Evolutionary conservation across 2,113 vertebrate genomes (phyloP).

Genomic region (Nanorana parkeri): DNA sequence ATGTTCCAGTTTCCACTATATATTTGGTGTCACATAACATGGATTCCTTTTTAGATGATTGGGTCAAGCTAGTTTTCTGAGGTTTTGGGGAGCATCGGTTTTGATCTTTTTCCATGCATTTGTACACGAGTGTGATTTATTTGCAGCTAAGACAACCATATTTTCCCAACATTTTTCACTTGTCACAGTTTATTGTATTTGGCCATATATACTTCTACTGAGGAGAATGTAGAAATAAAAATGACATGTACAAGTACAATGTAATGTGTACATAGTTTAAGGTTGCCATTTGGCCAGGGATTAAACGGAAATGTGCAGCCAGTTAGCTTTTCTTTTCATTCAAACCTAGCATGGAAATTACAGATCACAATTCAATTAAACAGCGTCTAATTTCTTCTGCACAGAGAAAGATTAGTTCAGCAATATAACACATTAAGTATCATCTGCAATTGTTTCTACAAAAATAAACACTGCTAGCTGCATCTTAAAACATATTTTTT

Average conservation of each 20-base stretch:
- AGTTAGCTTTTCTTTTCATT: not conserved
- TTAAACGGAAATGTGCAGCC: slow-evolving; percentile 17
- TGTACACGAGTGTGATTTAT: slow-evolving; percentile 22
- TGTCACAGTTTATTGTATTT: slow-evolving; percentile 54
- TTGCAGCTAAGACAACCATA: slow-evolving; percentile 2
- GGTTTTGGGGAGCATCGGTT: not conserved
- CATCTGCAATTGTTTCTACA: not conserved
- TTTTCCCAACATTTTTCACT: slow-evolving; percentile 48
- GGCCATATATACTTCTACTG: slow-evolving; percentile 32
- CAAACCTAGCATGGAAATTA: slow-evolving; percentile 40
- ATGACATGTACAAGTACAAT: slow-evolving; percentile 53
- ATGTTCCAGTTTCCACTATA: no score
- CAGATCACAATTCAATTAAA: slow-evolving; percentile 37
- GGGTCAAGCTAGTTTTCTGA: not conserved
- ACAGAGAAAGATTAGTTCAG: not conserved
- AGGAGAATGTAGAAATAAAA: slow-evolving; percentile 48
- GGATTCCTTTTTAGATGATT: no score
- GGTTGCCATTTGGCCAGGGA: slow-evolving; percentile 50
- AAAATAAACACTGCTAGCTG: no score
- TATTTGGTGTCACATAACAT: no score
- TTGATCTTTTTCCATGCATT: not conserved
- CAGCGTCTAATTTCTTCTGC: not conserved
- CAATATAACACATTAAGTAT: not conserved
- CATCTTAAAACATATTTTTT: no score
- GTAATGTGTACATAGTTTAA: slow-evolving; percentile 35